phyloP scores from a whole-genome alignment of 2,888 invertebrate species.

The Abrostola tripartita region DNA sequence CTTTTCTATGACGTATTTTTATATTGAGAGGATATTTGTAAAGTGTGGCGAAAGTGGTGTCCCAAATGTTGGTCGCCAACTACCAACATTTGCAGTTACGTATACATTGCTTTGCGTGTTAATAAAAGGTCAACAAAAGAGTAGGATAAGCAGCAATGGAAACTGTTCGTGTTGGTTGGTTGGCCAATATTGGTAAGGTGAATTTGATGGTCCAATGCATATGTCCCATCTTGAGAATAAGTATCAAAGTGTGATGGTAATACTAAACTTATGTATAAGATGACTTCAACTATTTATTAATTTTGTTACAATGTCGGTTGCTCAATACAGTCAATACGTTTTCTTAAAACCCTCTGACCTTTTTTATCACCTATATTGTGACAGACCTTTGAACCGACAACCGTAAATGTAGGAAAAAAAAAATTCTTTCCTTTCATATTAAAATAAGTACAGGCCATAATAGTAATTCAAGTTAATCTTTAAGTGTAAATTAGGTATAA shows the following conservation, averaged over 20 bases:
- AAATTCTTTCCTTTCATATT: too few relatives aligned
- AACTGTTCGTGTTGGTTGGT: slow-evolving; percentile 1
- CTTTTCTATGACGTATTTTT: slow-evolving; percentile 50
- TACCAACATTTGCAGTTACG: slow-evolving; percentile 5
- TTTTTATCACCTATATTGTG: too few relatives aligned
- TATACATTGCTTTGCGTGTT: neutral
- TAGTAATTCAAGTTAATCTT: too few relatives aligned
- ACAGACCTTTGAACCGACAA: too few relatives aligned
- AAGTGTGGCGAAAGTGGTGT: slow-evolving; percentile 11
- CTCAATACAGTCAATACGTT: too few relatives aligned
- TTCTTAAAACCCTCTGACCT: too few relatives aligned
- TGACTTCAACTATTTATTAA: neutral
- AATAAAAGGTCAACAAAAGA: neutral
- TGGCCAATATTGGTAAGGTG: slow-evolving; percentile 4
- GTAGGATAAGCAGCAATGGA: neutral
- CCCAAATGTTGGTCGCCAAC: slow-evolving; percentile 16
- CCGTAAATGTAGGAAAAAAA: too few relatives aligned
- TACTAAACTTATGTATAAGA: slow-evolving; percentile 29
- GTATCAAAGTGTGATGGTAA: slow-evolving; percentile 26
- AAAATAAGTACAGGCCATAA: too few relatives aligned
- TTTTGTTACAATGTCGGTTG: too few relatives aligned
- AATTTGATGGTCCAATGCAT: slow-evolving; percentile 14
- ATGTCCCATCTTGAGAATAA: slow-evolving; percentile 5
- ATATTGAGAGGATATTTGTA: slow-evolving; percentile 26
- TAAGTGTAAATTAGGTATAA: too few relatives aligned